Conservation (phyloP, 2,113 vertebrate species). For the Seriola quinqueradiata region DNA sequence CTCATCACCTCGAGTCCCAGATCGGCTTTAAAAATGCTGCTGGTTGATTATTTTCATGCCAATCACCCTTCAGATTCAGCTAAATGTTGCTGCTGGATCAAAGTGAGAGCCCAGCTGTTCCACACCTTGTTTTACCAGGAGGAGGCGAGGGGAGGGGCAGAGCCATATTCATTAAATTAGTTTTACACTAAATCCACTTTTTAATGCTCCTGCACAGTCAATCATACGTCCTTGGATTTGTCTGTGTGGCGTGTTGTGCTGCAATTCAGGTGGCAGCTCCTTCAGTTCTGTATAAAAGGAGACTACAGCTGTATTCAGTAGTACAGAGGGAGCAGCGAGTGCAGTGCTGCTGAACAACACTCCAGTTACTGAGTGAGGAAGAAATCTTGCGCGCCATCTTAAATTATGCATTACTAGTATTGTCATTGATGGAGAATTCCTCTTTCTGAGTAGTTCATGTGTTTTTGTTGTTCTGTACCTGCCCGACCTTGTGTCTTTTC, state of each 20-base stretch:
- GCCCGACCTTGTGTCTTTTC: too few species aligned
- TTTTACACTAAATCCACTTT: neutral
- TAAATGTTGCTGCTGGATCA: slow-evolving; percentile 14
- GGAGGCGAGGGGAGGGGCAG: neutral
- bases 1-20: neutral
- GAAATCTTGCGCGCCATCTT: neutral
- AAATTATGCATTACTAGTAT: neutral
- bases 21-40: neutral
- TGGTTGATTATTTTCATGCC: slow-evolving; percentile 30
- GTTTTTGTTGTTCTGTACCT: neutral
- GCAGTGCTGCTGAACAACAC: neutral
- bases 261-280: neutral
- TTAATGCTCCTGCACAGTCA: neutral
- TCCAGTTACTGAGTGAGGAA: neutral
- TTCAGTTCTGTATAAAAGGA: neutral
- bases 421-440: neutral
- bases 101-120: slow-evolving; percentile 28
- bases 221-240: neutral
- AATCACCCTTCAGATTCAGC: slow-evolving; percentile 15
- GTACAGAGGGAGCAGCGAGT: neutral
- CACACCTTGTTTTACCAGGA: neutral
- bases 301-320: neutral
- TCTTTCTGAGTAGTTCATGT: too few species aligned
- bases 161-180: neutral
- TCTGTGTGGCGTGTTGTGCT: neutral